Base-by-base conservation (phyloP, 2,888 invertebrate species). In the Eucera pruinosa region DNA sequence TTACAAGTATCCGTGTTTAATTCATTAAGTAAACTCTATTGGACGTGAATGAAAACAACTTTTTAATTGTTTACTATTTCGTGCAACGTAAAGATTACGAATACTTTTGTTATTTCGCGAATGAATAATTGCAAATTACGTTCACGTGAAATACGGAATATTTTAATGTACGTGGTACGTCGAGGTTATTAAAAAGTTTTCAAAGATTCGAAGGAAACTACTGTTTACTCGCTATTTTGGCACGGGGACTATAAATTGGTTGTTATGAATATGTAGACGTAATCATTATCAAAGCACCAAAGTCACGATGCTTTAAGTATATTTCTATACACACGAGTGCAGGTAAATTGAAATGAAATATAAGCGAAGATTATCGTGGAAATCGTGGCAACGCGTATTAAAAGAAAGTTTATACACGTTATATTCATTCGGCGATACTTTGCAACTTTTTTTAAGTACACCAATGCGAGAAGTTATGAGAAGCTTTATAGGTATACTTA, bases 401-500 rank as follows among this genome's bases (percentile, higher is more conserved):
- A n/a, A n/a, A n/a, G n/a, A n/a, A 61, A 18, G 20, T 66, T 54
- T 41, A 13, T 50, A 55, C 45, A 25, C 6, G 23, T 61, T 69
- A 23, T 20, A 41, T 60, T 47, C 39, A 65, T 60, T 71, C 39
- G 30, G 36, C 45, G 50, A 45, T 25, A 67, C 36, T 78, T 68
- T 54, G 20, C 47, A 57, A 70, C 43, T 43, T 77, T 78, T 72
- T 78, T 48, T 48, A 60, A 77, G 62, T 57, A 69, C 62, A 72
- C 48, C 58, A 55, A 65, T 72, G 61, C 71, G 52, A 66, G 52
- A 84, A 83, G 77, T 85, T 82, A 82, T 78, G 64, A 77, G 61
- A 69, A 80, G 70, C 79, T 82, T 80, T 81, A 83, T 80, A 80
- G 75, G 54, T 86, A 83, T 86, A 87, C 83, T 87, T 83, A 87